phyloP scores from a whole-genome alignment of 1,140 invertebrate genomes.

The Neodiprion pinetum region DNA sequence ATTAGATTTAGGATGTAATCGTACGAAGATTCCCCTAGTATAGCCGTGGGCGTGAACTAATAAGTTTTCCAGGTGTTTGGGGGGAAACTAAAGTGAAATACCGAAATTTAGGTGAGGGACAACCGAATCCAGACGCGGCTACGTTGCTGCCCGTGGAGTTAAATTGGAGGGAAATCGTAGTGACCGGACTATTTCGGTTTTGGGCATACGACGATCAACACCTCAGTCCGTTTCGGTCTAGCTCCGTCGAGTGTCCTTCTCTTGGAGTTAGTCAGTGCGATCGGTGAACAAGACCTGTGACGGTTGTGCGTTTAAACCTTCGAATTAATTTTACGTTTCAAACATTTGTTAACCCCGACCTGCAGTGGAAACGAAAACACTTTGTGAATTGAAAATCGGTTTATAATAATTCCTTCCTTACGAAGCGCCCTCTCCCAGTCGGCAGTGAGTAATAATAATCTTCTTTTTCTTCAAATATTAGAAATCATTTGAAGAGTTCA shows the following conservation, averaged over 20 bases:
- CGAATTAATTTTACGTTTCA: background rate
- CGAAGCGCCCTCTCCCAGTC: background rate
- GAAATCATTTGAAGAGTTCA: too few relatives aligned
- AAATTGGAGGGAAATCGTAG: conserved; percentile 43
- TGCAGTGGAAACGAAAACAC: background rate
- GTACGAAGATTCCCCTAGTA: background rate
- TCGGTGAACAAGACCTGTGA: conserved; percentile 13
- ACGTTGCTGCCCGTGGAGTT: conserved; percentile 30
- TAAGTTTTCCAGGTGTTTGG: background rate
- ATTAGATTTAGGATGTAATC: background rate
- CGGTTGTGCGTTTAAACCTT: conserved; percentile 17
- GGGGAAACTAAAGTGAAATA: background rate
- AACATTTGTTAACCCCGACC: background rate
- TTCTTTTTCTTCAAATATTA: too few relatives aligned
- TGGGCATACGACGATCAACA: conserved; percentile 36
- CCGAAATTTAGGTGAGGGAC: conserved; percentile 6
- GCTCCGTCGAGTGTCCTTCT: background rate
- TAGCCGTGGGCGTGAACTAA: background rate
- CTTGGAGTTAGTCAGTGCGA: background rate
- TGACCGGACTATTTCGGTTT: conserved; percentile 43
- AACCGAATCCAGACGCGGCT: background rate
- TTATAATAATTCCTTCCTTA: background rate
- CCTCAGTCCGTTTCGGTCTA: background rate
- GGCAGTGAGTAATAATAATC: background rate
- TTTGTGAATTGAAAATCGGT: background rate